Conservation (phyloP, 2,113 vertebrate species). For the Hippoglossus stenolepis region DNA sequence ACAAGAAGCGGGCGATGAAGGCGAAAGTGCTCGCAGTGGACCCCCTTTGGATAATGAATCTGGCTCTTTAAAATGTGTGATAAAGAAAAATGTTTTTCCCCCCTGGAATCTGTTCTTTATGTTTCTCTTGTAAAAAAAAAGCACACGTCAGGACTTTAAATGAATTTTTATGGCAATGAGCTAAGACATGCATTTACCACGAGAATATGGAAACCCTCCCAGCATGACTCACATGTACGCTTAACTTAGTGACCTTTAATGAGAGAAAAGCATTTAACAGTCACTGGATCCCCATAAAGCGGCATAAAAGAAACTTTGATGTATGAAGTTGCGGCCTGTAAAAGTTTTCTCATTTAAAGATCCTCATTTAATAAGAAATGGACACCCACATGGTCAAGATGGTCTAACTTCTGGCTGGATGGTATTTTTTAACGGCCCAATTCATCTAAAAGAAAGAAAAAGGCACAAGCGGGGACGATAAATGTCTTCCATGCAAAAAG, state of each 20-base stretch:
- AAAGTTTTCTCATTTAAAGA: conserved; percentile 33
- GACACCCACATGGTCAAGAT: conserved; percentile 22
- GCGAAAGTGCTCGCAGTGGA: conserved; percentile 14
- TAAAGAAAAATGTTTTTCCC: conserved; percentile 1
- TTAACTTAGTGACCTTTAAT: conserved; percentile 57
- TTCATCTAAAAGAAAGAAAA: neutral
- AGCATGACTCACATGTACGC: conserved; percentile 41
- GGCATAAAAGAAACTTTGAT: conserved; percentile 43
- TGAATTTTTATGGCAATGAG: conserved; percentile 38
- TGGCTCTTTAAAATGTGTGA: conserved; percentile 23
- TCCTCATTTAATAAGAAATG: conserved; percentile 33
- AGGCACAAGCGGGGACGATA: neutral
- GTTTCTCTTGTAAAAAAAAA: conserved; percentile 23
- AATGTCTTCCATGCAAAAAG: neutral
- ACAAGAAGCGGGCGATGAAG: conserved; percentile 34
- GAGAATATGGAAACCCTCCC: conserved; percentile 37
- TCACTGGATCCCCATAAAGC: conserved; percentile 33
- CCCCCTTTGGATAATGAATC: conserved; percentile 39
- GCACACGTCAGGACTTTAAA: conserved; percentile 8
- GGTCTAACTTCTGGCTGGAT: neutral
- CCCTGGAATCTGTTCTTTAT: neutral
- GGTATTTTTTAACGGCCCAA: conserved; percentile 5
- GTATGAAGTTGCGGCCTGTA: conserved; percentile 30
- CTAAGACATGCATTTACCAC: conserved; percentile 26
- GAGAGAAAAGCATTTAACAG: conserved; percentile 45